Conservation (phyloP, 2,797 vertebrate genomes). For the Cuculus canorus region DNA sequence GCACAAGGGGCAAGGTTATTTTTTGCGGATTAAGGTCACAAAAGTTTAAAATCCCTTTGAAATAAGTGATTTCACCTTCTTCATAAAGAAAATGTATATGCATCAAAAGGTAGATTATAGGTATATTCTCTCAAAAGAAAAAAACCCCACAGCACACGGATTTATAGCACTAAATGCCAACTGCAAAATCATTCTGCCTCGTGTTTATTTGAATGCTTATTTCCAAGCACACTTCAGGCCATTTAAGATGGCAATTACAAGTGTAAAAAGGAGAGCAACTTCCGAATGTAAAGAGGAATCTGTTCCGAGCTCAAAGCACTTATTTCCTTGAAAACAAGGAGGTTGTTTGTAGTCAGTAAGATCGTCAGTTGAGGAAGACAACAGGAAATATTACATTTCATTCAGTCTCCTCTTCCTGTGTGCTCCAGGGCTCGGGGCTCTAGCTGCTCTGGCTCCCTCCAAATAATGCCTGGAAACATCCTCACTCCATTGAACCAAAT, state of each 20-base stretch:
- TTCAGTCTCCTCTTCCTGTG: background rate
- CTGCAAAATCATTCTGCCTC: background rate
- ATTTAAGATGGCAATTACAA: background rate
- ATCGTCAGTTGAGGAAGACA: rapidly evolving
- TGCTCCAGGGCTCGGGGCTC: rapidly evolving
- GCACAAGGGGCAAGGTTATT: background rate
- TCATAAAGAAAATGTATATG: background rate
- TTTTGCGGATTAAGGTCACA: background rate
- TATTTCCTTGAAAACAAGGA: background rate
- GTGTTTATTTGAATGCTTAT: background rate
- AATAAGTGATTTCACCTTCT: background rate
- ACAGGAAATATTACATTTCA: background rate
- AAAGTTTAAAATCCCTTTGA: background rate
- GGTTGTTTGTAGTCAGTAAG: background rate
- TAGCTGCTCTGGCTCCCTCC: background rate
- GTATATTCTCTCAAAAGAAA: background rate
- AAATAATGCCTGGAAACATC: background rate
- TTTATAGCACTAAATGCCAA: background rate
- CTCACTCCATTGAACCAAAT: background rate
- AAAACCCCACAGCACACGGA: background rate
- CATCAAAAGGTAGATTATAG: background rate
- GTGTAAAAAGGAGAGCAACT: background rate
- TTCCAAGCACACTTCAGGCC: background rate
- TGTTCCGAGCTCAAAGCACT: background rate
- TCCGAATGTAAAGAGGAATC: background rate